Evolutionary conservation across 2,888 invertebrate genomes (phyloP), one percentile per base, ranked within the genome.

Genomic region (Luperina testacea): DNA sequence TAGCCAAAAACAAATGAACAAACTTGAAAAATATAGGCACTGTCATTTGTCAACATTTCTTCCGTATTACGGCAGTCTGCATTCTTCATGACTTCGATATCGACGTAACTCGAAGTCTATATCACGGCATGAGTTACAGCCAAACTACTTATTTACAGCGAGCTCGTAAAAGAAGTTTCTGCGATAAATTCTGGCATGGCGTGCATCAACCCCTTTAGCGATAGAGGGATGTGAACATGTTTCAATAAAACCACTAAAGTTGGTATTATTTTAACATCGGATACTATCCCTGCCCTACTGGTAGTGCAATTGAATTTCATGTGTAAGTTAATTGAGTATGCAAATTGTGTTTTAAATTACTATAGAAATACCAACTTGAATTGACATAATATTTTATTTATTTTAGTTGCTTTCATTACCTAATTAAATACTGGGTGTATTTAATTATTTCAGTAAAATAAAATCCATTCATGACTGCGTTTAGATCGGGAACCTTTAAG

Each of bases 151-250:
- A 86, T 88, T 86, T 81, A 88, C 75, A 75, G 74, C 61, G 72
- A 45, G 13, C 67, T 86, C 87, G 80, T 88, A 88, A 88, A 88
- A 77, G n/a, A 81, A 87, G 51, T 89, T 85, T 68, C 7, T 17
- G 48, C 71, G 32, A 85, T 85, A 85, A 78, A 81, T 81, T 75
- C 80, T 42, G 64, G 32, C 53, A 71, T 75, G 75, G 79, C 89
- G 81, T 81, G 76, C 70, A 75, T 87, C 65, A 77, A 77, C 65
- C 70, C 65, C 69, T 75, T 64, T n/a, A 38, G 51, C 59, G n/a
- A 69, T 73, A 38, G n/a, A 64, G 57, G 20, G 20, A 72, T 72
- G 45, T 51, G 27, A 70, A 68, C 20, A 59, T 64, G 13, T 77
- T 84, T 74, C 51, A 74, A 71, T 87, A 61, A 67, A 73, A 73